phyloP scores from a whole-genome alignment of 1,140 invertebrate genomes.

The Notospermus geniculatus region DNA sequence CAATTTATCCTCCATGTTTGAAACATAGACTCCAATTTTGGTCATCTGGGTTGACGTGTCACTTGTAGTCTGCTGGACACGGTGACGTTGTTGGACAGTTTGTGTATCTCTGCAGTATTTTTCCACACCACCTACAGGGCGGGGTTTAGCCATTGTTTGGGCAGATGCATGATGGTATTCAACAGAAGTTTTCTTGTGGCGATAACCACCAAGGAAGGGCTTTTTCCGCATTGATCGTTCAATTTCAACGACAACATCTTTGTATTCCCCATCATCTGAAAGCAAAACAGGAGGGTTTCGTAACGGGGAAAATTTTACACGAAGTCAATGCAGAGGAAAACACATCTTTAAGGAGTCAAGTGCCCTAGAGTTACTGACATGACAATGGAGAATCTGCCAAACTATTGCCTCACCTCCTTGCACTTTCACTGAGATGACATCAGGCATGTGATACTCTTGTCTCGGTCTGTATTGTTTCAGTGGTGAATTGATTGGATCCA shows the following conservation, averaged over 20 bases:
- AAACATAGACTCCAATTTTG: conserved; percentile 51
- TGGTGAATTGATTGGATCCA: conserved; percentile 51
- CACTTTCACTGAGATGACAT: conserved; percentile 53
- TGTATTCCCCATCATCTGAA: conserved; percentile 39
- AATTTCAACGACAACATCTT: conserved; percentile 54
- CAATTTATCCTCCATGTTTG: conserved; percentile 47
- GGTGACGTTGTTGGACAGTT: conserved; percentile 46
- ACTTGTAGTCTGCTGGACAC: conserved; percentile 49
- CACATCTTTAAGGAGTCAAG: too few species aligned
- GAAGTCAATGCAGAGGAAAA: too few species aligned
- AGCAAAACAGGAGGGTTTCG: not conserved
- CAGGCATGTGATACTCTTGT: conserved; percentile 54
- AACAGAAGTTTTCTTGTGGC: conserved; percentile 44
- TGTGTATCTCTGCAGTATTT: conserved; percentile 53
- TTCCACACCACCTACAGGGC: conserved; percentile 33
- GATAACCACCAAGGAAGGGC: conserved; percentile 53
- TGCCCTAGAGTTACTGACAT: too few species aligned
- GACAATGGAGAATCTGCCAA: too few species aligned
- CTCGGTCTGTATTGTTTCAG: conserved; percentile 48
- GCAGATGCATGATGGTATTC: conserved; percentile 54
- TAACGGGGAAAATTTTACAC: not conserved
- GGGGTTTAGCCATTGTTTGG: conserved; percentile 48
- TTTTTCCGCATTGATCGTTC: conserved; percentile 49
- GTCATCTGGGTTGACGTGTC: conserved; percentile 57
- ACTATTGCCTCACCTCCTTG: too few species aligned